phyloP scores from a whole-genome alignment of 35 echinoderm and acorn worm genomes.

The Ptychodera flava region DNA sequence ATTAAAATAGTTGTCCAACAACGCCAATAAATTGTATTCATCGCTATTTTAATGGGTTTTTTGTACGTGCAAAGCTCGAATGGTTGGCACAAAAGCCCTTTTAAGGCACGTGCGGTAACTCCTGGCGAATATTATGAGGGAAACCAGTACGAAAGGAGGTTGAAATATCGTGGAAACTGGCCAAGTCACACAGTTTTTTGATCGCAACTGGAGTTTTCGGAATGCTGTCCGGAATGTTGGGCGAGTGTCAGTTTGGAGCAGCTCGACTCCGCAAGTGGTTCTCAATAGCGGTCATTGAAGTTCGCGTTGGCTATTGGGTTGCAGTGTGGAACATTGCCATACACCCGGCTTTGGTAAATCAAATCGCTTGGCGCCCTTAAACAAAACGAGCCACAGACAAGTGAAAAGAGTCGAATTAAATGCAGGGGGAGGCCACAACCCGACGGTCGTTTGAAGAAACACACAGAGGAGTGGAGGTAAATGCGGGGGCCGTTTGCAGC shows the following conservation, averaged over 20 bases:
- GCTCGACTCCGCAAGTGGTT: not conserved
- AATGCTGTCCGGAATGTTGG: not conserved
- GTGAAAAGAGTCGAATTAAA: not conserved
- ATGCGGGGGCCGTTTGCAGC: not conserved
- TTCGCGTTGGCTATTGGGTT: not conserved
- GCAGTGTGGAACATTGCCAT: too few species aligned
- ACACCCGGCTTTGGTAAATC: too few species aligned
- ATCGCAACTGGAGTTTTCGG: not conserved
- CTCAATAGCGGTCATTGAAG: not conserved
- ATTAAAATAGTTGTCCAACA: not conserved
- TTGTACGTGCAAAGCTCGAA: not conserved
- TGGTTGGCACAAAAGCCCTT: not conserved
- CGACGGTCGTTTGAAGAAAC: too few species aligned
- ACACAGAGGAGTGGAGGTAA: too few species aligned
- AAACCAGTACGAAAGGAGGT: not conserved
- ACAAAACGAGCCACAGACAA: not conserved
- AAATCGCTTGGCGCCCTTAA: not conserved
- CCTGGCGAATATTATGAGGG: too few species aligned
- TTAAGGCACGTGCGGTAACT: too few species aligned
- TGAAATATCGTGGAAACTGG: not conserved
- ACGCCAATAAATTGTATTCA: not conserved
- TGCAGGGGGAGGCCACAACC: not conserved
- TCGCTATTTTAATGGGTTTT: not conserved
- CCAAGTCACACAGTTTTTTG: not conserved
- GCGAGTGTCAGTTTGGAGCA: not conserved